Base-by-base conservation (phyloP, 1,140 invertebrate genomes). In the Hypsibius dujardini region DNA sequence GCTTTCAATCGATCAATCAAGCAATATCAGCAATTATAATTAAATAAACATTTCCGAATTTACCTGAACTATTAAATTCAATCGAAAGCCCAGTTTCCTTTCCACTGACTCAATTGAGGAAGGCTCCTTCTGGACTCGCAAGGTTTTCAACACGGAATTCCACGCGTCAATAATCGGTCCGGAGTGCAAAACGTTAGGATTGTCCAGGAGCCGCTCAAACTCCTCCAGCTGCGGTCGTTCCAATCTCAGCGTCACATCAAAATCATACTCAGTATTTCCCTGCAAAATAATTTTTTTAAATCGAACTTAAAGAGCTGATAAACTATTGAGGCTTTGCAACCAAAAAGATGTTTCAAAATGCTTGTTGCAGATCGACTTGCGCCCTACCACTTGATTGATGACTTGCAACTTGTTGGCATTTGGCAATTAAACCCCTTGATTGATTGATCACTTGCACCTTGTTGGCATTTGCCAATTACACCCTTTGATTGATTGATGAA, bases 191-290 rank as follows among this genome's bases (percentile, higher is more conserved):
- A n/a, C 50, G 50, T 7, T n/a, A 12, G 12, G 12, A 12, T 7
- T 45, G 3, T 67, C 62, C 12, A 67, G 45, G 3, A 67, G 62
- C 12, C 62, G 12, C 3, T 42, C 42, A 67, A 67, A 67, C 62
- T 12, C 62, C 62, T 15, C 12, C 62, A 67, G 12, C 62, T 67
- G 12, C 7, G 12, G 3, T 45, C 62, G 12, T 7, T 42, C 12
- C 12, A 67, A 15, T 3, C 62, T 12, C 62, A 67, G 3, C 62
- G 42, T 67, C 62, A 67, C 62, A 42, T 67, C 62, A 12, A 67
- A 12, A 12, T 15, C 28, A 28, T 28, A 28, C 28, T 28, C 28
- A 28, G 28, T 28, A 28, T 28, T 28, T 28, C 28, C 28, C 28
- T 28, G 28, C 28, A 28, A 28, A 28, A 28, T 28, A 28, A 28